Conservation (phyloP, 2,797 vertebrate genomes). For the Syngnathus acus region DNA sequence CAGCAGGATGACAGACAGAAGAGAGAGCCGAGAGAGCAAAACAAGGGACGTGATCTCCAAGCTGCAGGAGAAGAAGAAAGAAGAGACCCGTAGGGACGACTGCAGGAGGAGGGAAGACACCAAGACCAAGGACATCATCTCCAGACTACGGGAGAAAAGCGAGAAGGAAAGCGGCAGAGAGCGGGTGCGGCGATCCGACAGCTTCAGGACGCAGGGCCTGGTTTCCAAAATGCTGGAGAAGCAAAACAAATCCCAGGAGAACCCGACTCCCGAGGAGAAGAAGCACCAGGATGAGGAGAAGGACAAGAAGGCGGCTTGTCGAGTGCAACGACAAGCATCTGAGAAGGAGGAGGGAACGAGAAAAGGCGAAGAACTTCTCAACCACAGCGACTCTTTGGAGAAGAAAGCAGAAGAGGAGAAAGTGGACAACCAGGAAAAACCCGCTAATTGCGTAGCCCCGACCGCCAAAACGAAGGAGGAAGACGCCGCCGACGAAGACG, state of each 20-base stretch:
- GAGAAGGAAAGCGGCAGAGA: slow-evolving; percentile 65
- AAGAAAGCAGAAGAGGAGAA: slow-evolving; percentile 38
- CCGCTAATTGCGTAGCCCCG: slow-evolving; percentile 50
- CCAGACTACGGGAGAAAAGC: slow-evolving; percentile 63
- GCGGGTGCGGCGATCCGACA: slow-evolving; percentile 64
- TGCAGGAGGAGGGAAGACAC: slow-evolving; percentile 55
- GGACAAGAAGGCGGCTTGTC: slow-evolving; percentile 34
- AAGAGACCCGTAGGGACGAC: slow-evolving; percentile 60
- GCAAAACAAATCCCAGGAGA: slow-evolving; percentile 67
- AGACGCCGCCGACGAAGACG: slow-evolving; percentile 74
- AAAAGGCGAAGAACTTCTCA: slow-evolving; percentile 44
- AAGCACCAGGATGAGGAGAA: slow-evolving; percentile 45
- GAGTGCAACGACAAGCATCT: slow-evolving; percentile 23
- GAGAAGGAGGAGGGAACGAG: slow-evolving; percentile 40
- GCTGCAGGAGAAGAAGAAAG: slow-evolving; percentile 66
- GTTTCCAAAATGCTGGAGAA: slow-evolving; percentile 69
- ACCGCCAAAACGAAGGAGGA: slow-evolving; percentile 55
- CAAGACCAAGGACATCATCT: slow-evolving; percentile 73
- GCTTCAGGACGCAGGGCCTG: slow-evolving; percentile 67
- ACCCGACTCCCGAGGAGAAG: slow-evolving; percentile 30
- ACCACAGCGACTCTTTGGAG: slow-evolving; percentile 43
- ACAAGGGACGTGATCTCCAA: slow-evolving; percentile 73
- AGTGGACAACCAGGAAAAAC: slow-evolving; percentile 22
- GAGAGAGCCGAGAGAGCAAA: slow-evolving; percentile 73
- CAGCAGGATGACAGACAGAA: slow-evolving; percentile 48